Evolutionary conservation across 2,797 vertebrate genomes (phyloP).

Genomic region (Tragopan temminckii): DNA sequence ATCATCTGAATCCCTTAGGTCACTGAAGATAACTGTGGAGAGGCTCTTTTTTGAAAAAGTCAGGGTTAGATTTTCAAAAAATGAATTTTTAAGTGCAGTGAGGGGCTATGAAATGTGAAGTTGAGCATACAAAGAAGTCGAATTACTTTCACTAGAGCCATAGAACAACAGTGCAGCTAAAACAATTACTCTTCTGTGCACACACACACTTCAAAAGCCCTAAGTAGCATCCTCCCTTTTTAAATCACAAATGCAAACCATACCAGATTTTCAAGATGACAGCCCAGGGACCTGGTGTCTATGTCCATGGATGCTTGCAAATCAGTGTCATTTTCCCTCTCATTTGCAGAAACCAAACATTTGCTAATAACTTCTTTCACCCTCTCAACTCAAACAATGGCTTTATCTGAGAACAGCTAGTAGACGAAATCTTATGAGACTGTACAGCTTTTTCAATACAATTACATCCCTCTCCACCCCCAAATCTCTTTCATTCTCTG

Average conservation of each 20-base stretch:
- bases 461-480: not conserved
- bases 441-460: not conserved
- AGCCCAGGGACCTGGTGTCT: not conserved
- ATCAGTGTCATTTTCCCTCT: conserved; percentile 4
- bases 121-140: conserved; percentile 45
- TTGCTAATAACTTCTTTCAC: conserved; percentile 19
- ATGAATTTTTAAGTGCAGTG: conserved; percentile 68
- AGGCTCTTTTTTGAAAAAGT: conserved; percentile 51
- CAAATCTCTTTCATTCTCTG: not conserved
- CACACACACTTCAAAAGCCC: not conserved
- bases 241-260: conserved; percentile 28
- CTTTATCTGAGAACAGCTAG: not conserved
- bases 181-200: not conserved
- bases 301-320: not conserved
- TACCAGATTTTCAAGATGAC: conserved; percentile 17
- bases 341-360: conserved; percentile 25
- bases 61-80: conserved; percentile 47
- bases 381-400: not conserved
- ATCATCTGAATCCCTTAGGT: conserved; percentile 65
- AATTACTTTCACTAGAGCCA: conserved; percentile 48
- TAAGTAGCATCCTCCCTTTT: not conserved
- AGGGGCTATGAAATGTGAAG: conserved; percentile 47
- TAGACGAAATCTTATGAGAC: not conserved
- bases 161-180: conserved; percentile 33
- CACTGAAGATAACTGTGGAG: conserved; percentile 38